Base-by-base conservation (phyloP, 2,113 vertebrate genomes). In the Eublepharis macularius region DNA sequence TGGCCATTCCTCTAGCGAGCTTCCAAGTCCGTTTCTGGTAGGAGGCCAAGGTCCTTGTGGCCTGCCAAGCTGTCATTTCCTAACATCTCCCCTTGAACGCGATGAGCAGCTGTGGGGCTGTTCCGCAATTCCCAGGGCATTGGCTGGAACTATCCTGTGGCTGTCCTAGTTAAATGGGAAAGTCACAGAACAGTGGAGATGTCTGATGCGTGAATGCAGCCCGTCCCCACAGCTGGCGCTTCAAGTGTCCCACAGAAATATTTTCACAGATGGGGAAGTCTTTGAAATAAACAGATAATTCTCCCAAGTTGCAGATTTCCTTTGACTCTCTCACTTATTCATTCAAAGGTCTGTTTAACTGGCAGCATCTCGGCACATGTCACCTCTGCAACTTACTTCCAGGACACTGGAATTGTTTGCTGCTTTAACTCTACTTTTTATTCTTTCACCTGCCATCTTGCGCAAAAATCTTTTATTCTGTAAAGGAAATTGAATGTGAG, bases 181-280 rank as follows among this genome's bases (percentile, higher is more conserved):
- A 84, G 86, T 84, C 81, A 80, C 74, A 83, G 92, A 80, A 89
- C 76, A 89, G 72, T 74, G 34, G 86, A 89, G 79, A 88, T 77
- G 87, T 80, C 82, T 81, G 7, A 81, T 77, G 86, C 88, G 9
- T 88, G 83, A 83, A 76, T 76, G 76, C 83, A 66, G 49, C 63
- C n/a, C 81, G 60, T 39, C 81, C 65, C 83, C 63, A 76, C 72
- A 74, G 85, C 80, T 83, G 51, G n/a, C 80, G 54, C 86, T 83
- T 89, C 82, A 88, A n/a, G 51, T 84, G 11, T 86, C 82, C 84
- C 8, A 6, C 77, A 92, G 87, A 88, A 82, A 68, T 72, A 75
- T 75, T 88, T 89, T 83, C 91, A 81, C 92, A 91, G 79, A 80
- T 89, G 85, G 84, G 89, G 77, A 90, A 76, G 86, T 75, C 45